Evolutionary conservation across 1,140 invertebrate species (phyloP).

Genomic region (Trinorchestia longiramus): DNA sequence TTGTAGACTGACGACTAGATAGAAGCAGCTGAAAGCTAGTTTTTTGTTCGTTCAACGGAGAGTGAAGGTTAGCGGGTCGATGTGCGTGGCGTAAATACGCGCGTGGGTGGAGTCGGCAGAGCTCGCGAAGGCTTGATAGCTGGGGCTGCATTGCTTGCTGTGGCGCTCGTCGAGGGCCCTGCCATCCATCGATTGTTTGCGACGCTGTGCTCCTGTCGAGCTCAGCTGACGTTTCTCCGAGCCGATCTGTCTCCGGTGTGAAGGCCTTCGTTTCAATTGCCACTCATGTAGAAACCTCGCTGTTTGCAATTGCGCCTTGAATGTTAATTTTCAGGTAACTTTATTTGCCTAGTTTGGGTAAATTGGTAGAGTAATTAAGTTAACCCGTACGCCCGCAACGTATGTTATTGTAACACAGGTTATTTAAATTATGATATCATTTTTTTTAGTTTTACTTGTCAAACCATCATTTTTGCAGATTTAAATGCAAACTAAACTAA

Average conservation of each 20-base stretch:
- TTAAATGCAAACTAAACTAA: neutral
- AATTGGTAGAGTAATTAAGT: neutral
- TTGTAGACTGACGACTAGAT: neutral
- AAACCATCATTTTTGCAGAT: neutral
- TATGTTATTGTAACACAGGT: neutral
- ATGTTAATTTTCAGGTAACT: neutral
- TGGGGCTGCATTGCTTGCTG: neutral
- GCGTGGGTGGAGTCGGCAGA: conserved; percentile 23
- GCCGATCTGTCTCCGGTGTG: neutral
- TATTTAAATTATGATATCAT: neutral
- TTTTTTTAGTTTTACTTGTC: too few species aligned
- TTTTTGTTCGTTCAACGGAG: neutral
- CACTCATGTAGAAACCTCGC: neutral
- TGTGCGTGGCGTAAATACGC: conserved; percentile 10
- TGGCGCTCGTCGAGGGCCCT: neutral
- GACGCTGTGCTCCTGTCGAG: neutral
- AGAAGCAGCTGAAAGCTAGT: neutral
- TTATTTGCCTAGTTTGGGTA: neutral
- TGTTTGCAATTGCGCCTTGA: neutral
- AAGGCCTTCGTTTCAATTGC: neutral
- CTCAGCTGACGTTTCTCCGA: neutral
- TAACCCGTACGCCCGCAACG: neutral
- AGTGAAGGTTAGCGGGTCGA: conserved; percentile 30
- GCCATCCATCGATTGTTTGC: neutral
- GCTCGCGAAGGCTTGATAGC: neutral